Evolutionary conservation across 2,113 vertebrate genomes (phyloP).

Genomic region (Camarhynchus parvulus): DNA sequence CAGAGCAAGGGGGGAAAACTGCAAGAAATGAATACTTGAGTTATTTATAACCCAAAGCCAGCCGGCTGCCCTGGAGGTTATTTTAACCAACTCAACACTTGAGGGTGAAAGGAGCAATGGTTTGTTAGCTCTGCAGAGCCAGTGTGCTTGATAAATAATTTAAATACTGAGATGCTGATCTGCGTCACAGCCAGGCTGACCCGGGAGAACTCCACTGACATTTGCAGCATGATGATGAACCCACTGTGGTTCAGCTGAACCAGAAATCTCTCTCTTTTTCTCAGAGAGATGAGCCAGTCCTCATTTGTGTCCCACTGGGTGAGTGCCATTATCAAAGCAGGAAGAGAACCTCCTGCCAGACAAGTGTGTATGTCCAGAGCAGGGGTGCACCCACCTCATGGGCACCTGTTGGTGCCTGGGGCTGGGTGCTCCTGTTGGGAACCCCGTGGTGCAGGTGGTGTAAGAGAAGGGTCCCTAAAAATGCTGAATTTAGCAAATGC

Average conservation of each 20-base stretch:
- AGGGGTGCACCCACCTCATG: neutral
- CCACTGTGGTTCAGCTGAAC: neutral
- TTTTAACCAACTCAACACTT: constrained; percentile 46
- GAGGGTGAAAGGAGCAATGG: constrained; percentile 33
- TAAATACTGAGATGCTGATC: constrained; percentile 26
- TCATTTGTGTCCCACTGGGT: neutral
- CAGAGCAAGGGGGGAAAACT: neutral
- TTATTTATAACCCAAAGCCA: constrained; percentile 53
- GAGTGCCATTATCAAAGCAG: neutral
- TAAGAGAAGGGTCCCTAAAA: neutral
- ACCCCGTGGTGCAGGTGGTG: accelerated
- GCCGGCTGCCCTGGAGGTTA: neutral
- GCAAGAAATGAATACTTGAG: constrained; percentile 1
- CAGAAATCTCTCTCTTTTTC: neutral
- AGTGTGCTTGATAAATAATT: constrained; percentile 23
- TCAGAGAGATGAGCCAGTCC: neutral
- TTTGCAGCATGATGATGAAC: neutral
- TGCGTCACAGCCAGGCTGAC: neutral
- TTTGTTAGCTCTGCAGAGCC: constrained; percentile 30
- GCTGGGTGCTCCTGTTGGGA: neutral
- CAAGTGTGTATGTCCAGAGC: neutral
- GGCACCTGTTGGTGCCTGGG: accelerated
- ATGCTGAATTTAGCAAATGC: neutral
- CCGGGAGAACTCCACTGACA: constrained; percentile 6
- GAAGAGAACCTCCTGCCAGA: neutral